Evolutionary conservation across 2,888 invertebrate species (phyloP).

Genomic region (Lasioglossum leucozonium): DNA sequence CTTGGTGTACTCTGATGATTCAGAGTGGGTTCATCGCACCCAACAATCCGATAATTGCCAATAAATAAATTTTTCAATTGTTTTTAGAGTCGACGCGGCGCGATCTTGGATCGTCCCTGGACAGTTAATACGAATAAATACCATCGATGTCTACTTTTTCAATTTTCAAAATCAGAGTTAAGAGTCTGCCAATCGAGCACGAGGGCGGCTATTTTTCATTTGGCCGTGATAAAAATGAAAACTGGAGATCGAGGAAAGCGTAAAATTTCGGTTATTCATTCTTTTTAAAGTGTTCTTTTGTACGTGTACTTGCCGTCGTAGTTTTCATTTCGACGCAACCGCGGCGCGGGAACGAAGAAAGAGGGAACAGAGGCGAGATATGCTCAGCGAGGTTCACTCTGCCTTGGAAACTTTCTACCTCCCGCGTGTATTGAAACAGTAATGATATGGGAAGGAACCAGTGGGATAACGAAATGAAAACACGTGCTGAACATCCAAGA

Average conservation of each 20-base stretch:
- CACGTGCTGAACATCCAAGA: slow-evolving; percentile 62
- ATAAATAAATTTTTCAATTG: neutral
- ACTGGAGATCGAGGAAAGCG: neutral
- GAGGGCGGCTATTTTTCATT: neutral
- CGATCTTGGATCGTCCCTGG: too few species aligned
- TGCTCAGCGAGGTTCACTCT: slow-evolving; percentile 25
- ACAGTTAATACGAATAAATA: too few species aligned
- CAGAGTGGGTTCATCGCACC: too few species aligned
- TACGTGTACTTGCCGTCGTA: neutral
- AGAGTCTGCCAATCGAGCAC: neutral
- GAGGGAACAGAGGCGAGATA: slow-evolving; percentile 18
- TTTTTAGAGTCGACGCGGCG: neutral
- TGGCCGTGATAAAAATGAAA: neutral
- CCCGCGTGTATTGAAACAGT: slow-evolving; percentile 70
- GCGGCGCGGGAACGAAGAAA: slow-evolving; percentile 3
- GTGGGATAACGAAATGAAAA: slow-evolving; percentile 69
- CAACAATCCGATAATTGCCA: neutral
- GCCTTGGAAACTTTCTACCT: slow-evolving; percentile 59
- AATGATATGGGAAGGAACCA: slow-evolving; percentile 66
- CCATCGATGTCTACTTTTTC: too few species aligned
- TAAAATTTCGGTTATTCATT: slow-evolving; percentile 30
- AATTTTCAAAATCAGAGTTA: too few species aligned
- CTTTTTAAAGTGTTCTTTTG: slow-evolving; percentile 17
- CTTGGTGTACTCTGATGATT: neutral
- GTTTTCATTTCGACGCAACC: slow-evolving; percentile 24